A percentile compares a stretch with the other conserved stretches of the same genome.
These are phyloP conservation scores for Orthosia incerta DNA, from an alignment of 2,888 invertebrate species.

Conservation along the genomic window DNA sequence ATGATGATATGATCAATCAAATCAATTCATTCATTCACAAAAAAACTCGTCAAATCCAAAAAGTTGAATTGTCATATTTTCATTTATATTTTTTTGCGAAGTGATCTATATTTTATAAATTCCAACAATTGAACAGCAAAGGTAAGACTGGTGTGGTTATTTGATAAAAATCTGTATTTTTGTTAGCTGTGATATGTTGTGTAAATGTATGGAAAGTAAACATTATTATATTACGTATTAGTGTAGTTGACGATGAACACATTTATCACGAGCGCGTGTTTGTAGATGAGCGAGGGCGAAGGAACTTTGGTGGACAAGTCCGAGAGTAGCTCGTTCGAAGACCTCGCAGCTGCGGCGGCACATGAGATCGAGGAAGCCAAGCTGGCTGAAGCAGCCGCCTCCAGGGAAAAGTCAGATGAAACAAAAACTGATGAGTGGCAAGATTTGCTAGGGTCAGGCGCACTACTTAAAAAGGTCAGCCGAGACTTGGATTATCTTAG, in stretches of 20 bases:
- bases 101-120: conserved; percentile 55
- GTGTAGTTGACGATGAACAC: conserved; percentile 68
- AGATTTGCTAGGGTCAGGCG: conserved; percentile 95
- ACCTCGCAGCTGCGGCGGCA: conserved; percentile 91
- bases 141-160: conserved; percentile 64
- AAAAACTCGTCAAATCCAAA: conserved; percentile 71
- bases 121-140: conserved; percentile 57
- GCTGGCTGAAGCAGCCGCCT: conserved; percentile 83
- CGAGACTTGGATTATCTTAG: conserved; percentile 21
- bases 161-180: conserved; percentile 22
- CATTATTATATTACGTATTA: conserved; percentile 79
- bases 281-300: conserved; percentile 87
- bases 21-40: conserved; percentile 67
- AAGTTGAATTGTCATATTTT: conserved; percentile 83
- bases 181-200: conserved; percentile 27
- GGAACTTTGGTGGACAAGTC: conserved; percentile 90
- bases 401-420: conserved; percentile 77
- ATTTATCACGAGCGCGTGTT: conserved; percentile 74
- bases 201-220: conserved; percentile 64
- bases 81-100: conserved; percentile 66
- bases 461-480: conserved; percentile 91
- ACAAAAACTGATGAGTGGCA: conserved; percentile 91
- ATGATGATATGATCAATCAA: conserved; percentile 42
- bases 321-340: conserved; percentile 93
- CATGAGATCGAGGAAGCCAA: conserved; percentile 90